phyloP scores from a whole-genome alignment of 2,113 vertebrate genomes.

The Catharus bicknelli region DNA sequence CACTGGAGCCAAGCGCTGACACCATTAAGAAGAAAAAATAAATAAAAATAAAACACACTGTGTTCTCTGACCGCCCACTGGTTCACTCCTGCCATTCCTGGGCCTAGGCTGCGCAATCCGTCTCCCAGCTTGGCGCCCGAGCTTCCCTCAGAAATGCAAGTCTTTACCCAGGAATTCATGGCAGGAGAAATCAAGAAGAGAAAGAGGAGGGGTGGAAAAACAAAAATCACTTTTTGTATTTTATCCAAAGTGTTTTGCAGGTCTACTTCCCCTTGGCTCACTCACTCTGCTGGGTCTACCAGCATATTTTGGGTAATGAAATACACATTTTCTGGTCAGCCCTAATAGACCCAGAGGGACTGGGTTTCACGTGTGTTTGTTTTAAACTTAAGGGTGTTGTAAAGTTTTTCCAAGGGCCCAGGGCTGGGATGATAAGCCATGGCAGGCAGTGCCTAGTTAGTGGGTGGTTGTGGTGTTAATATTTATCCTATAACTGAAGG shows the following conservation, averaged over 20 bases:
- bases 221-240: neutral
- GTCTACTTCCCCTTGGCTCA: slow-evolving; percentile 38
- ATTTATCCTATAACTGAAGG: slow-evolving; percentile 49
- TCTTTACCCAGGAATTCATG: slow-evolving; percentile 17
- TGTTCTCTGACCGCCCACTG: neutral
- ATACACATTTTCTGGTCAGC: slow-evolving; percentile 59
- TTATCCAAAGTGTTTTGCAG: slow-evolving; percentile 9
- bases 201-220: neutral
- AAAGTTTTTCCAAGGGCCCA: slow-evolving; percentile 30
- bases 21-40: neutral
- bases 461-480: slow-evolving; percentile 48
- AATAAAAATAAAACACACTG: neutral
- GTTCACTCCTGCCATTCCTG: neutral
- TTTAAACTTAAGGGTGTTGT: slow-evolving; percentile 52
- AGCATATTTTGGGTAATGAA: slow-evolving; percentile 46
- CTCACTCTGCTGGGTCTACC: neutral
- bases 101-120: rapidly evolving
- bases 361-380: neutral
- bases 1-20: neutral
- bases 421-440: slow-evolving; percentile 27
- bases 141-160: slow-evolving; percentile 35
- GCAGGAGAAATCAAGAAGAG: slow-evolving; percentile 1
- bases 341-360: slow-evolving; percentile 38
- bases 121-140: neutral
- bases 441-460: slow-evolving; percentile 35